A percentile compares a stretch with the other conserved stretches of the same genome.
Conservation (phyloP, 2,113 vertebrate genomes). For the Pygoscelis adeliae region DNA sequence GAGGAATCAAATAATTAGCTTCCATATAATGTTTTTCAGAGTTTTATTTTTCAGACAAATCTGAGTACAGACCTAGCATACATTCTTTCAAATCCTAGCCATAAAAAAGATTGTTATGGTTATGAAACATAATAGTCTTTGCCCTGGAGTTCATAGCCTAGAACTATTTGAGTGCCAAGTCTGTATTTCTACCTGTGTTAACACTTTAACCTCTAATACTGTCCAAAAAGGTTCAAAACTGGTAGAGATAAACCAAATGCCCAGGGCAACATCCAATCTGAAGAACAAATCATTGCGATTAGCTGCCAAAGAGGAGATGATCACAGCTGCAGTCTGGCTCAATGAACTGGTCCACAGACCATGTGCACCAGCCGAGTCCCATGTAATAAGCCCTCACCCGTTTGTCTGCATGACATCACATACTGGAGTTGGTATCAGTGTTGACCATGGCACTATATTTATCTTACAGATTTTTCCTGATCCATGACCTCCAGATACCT, state of each 20-base stretch:
- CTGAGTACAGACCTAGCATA: background rate
- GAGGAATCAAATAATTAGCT: background rate
- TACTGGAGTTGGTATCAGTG: background rate
- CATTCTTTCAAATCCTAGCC: slow-evolving; percentile 2
- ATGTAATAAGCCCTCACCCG: background rate
- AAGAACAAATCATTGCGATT: background rate
- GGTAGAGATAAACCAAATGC: background rate
- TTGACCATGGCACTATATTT: background rate
- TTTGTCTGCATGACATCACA: background rate
- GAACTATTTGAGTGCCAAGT: background rate
- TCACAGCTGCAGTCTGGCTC: background rate
- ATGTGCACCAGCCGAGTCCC: background rate
- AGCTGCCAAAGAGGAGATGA: background rate
- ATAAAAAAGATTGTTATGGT: background rate
- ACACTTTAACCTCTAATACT: background rate
- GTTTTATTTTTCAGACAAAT: slow-evolving; percentile 1
- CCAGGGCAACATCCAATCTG: background rate
- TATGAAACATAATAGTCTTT: slow-evolving; percentile 11
- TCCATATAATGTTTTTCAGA: background rate
- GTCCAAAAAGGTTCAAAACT: background rate
- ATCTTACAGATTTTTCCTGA: background rate
- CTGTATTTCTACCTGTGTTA: background rate
- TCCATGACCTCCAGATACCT: background rate
- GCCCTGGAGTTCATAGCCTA: background rate
- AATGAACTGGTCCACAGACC: background rate